Percentiles rank a stretch among this genome's conserved stretches.
Conservation (phyloP, 1,140 invertebrate genomes). For the Parasteatoda tepidariorum region DNA sequence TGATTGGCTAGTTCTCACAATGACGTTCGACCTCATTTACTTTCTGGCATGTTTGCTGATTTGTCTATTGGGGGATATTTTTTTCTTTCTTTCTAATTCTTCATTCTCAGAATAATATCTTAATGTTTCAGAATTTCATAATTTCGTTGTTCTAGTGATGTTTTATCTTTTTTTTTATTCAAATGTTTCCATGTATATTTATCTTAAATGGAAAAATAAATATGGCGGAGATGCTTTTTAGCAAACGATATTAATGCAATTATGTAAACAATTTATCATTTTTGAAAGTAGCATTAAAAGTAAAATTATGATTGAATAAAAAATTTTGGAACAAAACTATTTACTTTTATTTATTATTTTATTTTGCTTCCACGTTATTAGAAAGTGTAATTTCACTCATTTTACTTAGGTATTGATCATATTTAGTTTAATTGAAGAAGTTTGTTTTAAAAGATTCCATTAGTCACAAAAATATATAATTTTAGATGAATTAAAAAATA, state of each 20-base stretch:
- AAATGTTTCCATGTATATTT: conserved; percentile 55
- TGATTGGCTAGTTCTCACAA: conserved; percentile 53
- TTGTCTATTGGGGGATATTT: conserved; percentile 47
- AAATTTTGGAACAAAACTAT: no score
- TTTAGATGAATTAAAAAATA: no score
- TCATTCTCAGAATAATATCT: conserved; percentile 51
- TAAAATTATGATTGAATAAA: no score
- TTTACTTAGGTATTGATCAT: no score
- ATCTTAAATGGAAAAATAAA: conserved; percentile 35
- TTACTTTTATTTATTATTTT: no score
- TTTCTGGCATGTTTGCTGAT: conserved; percentile 55
- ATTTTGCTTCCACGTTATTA: no score
- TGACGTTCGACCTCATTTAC: conserved; percentile 59
- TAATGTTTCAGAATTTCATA: conserved; percentile 38
- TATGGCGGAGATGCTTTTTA: conserved; percentile 11
- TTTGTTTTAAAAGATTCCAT: no score
- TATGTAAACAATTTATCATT: no score
- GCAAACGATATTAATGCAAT: conserved; percentile 11
- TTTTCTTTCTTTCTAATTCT: not conserved
- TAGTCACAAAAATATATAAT: no score
- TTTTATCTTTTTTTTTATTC: not conserved
- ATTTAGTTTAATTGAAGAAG: no score
- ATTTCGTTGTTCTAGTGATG: conserved; percentile 21
- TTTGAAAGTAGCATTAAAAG: no score
- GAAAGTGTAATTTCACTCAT: no score